These are phyloP conservation scores for Alviniconcha strummeri DNA, from an alignment of 2,888 invertebrate genomes.

Conservation along the genomic window DNA sequence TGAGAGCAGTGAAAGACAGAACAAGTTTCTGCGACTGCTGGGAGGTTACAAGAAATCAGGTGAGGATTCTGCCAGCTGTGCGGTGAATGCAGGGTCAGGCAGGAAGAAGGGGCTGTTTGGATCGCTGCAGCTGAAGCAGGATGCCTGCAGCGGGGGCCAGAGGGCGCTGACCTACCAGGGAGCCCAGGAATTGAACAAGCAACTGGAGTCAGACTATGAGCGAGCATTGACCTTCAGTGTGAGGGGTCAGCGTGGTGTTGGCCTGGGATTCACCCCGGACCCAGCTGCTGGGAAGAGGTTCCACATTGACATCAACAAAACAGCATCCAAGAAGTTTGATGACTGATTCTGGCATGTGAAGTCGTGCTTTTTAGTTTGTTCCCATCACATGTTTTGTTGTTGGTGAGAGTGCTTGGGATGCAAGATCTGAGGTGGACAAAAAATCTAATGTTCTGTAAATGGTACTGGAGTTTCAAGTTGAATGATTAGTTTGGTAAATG, in stretches of 20 bases:
- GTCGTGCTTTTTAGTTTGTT: no score
- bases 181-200: conserved; percentile 46
- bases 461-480: no score
- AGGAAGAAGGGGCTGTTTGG: conserved; percentile 42
- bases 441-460: no score
- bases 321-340: conserved; percentile 61
- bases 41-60: conserved; percentile 57
- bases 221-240: conserved; percentile 54
- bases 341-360: conserved; percentile 36
- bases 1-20: conserved; percentile 52
- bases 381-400: no score
- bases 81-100: background rate
- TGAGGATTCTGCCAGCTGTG: background rate
- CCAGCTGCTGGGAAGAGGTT: conserved; percentile 61
- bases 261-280: conserved; percentile 58
- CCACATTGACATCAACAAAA: conserved; percentile 54
- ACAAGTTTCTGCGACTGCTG: conserved; percentile 59
- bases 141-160: background rate
- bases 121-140: conserved; percentile 20
- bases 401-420: no score
- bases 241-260: conserved; percentile 50
- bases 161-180: conserved; percentile 29
- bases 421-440: no score
- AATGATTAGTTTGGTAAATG: no score
- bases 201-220: conserved; percentile 57